A percentile compares a stretch with the other conserved stretches of the same genome.
These are phyloP conservation scores for Heliothis subflexa DNA, from an alignment of 1,140 invertebrate species.

Conservation along the genomic window DNA sequence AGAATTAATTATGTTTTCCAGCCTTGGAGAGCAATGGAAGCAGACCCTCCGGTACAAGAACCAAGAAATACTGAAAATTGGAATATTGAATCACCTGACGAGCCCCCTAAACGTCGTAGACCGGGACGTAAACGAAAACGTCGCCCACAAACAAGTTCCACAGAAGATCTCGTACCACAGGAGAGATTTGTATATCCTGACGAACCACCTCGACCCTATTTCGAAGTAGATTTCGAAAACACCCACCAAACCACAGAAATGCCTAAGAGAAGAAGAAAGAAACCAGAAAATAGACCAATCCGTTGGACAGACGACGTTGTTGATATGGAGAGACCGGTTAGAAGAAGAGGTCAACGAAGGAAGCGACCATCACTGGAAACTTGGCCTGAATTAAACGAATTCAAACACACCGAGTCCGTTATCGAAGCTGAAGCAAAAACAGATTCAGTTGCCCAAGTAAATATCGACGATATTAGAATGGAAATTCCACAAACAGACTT, in stretches of 20 bases:
- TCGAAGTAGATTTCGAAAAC: constrained; percentile 31
- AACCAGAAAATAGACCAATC: constrained; percentile 61
- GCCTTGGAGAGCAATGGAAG: constrained; percentile 82
- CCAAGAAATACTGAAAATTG: constrained; percentile 53
- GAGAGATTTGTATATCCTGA: constrained; percentile 60
- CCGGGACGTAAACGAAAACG: constrained; percentile 85
- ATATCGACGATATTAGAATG: constrained; percentile 32
- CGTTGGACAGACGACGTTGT: constrained; percentile 64
- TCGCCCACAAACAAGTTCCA: constrained; percentile 67
- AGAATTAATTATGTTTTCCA: constrained; percentile 70
- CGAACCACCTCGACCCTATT: constrained; percentile 45
- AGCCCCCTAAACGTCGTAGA: constrained; percentile 75
- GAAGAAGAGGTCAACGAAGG: constrained; percentile 78
- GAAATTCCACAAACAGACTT: constrained; percentile 1
- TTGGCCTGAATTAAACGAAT: constrained; percentile 68
- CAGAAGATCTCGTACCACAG: constrained; percentile 57
- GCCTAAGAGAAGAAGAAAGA: constrained; percentile 67
- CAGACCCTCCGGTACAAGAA: constrained; percentile 59
- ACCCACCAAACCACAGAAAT: constrained; percentile 54
- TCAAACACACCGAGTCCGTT: constrained; percentile 44
- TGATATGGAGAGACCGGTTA: constrained; percentile 61
- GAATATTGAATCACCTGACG: constrained; percentile 62
- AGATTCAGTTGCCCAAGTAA: background rate
- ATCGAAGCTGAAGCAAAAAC: constrained; percentile 1
- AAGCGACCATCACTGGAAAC: constrained; percentile 62